These are phyloP conservation scores for Phaenicophaeus curvirostris DNA, from an alignment of 2,797 vertebrate genomes.

Conservation along the genomic window DNA sequence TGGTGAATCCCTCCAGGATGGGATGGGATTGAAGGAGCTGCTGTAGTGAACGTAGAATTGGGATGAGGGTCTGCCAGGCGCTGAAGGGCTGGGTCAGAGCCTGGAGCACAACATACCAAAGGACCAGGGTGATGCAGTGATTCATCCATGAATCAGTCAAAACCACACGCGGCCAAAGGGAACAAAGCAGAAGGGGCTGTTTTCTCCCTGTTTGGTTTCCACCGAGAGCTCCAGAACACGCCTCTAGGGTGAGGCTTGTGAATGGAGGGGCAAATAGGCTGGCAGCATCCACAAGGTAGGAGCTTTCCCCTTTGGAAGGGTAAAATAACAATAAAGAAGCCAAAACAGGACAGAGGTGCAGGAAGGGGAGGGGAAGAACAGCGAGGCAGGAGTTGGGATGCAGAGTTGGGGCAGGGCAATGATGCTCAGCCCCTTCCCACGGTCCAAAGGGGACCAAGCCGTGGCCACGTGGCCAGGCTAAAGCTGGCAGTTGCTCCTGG, in stretches of 20 bases:
- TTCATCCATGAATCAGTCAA: background rate
- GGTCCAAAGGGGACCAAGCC: background rate
- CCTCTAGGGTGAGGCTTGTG: background rate
- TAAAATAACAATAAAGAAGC: background rate
- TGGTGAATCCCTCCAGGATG: background rate
- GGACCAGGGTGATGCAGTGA: background rate
- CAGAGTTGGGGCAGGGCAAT: background rate
- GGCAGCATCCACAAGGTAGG: background rate
- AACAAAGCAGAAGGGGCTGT: background rate
- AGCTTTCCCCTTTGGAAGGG: background rate
- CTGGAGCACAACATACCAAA: background rate
- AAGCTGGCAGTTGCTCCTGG: constrained; percentile 5
- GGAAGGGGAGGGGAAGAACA: background rate
- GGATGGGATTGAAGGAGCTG: background rate
- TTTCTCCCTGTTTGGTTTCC: background rate
- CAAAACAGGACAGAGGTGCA: background rate
- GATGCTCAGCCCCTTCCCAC: background rate
- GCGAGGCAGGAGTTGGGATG: background rate
- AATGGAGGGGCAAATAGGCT: background rate
- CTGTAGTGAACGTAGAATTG: background rate
- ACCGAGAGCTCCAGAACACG: background rate
- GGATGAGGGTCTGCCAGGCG: background rate
- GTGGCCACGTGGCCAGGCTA: background rate
- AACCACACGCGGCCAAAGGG: background rate
- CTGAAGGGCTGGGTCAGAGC: background rate